Evolutionary conservation across 64 coral and sea anemone species (phyloP).

Genomic region (Dendronephthya gigantea): DNA sequence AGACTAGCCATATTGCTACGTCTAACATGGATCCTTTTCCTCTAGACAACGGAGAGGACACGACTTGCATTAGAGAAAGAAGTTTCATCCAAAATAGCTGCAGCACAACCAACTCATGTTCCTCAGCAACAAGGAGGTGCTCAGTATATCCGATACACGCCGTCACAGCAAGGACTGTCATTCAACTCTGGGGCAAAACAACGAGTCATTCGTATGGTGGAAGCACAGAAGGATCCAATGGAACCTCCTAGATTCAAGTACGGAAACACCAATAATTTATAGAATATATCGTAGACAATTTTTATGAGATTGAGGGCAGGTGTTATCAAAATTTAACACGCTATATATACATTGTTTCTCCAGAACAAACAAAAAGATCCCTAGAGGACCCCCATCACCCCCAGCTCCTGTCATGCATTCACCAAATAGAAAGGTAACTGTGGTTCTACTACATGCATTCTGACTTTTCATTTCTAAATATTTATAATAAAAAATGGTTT

Average conservation of each 20-base stretch:
- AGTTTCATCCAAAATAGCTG: constrained; percentile 74
- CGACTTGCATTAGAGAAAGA: constrained; percentile 92
- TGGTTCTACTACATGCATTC: no score
- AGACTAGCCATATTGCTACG: background rate
- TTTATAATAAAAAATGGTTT: no score
- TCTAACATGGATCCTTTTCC: background rate
- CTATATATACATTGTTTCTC: background rate
- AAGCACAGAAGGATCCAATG: constrained; percentile 96
- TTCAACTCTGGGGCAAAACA: constrained; percentile 97
- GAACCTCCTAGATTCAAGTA: constrained; percentile 97
- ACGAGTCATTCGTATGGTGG: constrained; percentile 87
- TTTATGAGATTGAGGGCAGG: no score
- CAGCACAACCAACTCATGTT: constrained; percentile 78
- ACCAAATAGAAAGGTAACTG: constrained; percentile 78
- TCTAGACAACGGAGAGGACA: constrained; percentile 70
- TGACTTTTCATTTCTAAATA: no score
- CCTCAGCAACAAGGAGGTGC: constrained; percentile 68
- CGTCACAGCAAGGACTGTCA: constrained; percentile 79
- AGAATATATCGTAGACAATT: no score
- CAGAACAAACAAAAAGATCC: constrained; percentile 96
- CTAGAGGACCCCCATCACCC: constrained; percentile 78
- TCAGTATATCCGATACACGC: constrained; percentile 93
- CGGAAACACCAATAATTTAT: background rate
- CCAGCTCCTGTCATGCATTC: constrained; percentile 98
- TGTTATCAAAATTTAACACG: no score